Percentiles rank a stretch among this genome's conserved stretches.
Conservation (phyloP, 2,797 vertebrate species). For the Sebastes diaconus region DNA sequence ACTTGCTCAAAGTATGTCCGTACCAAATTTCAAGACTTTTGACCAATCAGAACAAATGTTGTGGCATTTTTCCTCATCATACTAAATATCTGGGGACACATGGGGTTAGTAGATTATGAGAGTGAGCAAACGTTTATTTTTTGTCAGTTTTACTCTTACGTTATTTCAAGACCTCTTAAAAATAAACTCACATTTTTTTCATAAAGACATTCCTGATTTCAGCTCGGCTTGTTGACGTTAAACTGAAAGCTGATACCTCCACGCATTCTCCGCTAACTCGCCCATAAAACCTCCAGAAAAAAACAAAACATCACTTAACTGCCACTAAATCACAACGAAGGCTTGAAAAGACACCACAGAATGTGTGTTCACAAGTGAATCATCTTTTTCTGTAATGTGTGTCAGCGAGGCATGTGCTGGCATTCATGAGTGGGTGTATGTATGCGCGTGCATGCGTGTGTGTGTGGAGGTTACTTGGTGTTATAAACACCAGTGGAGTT, state of each 20-base stretch:
- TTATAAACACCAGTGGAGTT: slow-evolving; percentile 58
- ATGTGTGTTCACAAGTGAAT: slow-evolving; percentile 3
- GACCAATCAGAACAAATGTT: too few species aligned
- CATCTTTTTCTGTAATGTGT: slow-evolving; percentile 25
- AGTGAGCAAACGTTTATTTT: not conserved
- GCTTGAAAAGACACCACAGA: not conserved
- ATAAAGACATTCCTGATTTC: not conserved
- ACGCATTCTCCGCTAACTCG: slow-evolving; percentile 9
- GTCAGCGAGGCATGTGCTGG: slow-evolving; percentile 34
- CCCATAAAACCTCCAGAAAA: not conserved
- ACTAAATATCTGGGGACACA: too few species aligned
- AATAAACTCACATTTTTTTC: not conserved
- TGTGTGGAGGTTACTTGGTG: slow-evolving; percentile 4
- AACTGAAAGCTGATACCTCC: slow-evolving; percentile 46
- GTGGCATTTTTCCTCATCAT: too few species aligned
- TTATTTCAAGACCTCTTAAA: not conserved
- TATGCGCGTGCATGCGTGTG: not conserved
- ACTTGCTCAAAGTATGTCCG: too few species aligned
- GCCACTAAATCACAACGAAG: slow-evolving; percentile 14
- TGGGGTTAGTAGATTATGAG: not conserved
- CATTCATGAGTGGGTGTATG: slow-evolving; percentile 5
- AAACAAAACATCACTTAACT: not conserved
- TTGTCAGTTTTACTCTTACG: too few species aligned
- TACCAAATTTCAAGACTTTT: too few species aligned
- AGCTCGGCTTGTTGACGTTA: not conserved